Base-by-base conservation (phyloP, 2,888 invertebrate genomes). In the Hypselothyrea guttata region DNA sequence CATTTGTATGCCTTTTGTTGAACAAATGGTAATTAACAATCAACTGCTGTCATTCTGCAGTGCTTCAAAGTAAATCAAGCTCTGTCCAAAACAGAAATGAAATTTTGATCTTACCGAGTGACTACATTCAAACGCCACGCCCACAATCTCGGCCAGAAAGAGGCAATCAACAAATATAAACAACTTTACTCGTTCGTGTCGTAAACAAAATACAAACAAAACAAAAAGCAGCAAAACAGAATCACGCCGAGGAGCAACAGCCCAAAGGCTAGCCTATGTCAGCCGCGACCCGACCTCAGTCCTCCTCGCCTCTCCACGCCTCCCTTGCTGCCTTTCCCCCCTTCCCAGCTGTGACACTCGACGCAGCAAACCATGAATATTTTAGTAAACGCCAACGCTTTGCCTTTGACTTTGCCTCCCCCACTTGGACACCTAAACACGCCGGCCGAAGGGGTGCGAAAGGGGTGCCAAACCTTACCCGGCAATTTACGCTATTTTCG, bases 161-260 rank as follows among this genome's bases (percentile, higher is more conserved):
- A 22, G 22, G 82, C 84, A 78, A 78, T 78, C 77, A 78, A 68
- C 77, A 78, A 78, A 78, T 84, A 84, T 81, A 78, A 78, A 84
- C 84, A 84, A 78, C 75, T 82, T 82, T 71, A 61, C 64, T 77
- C 62, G 74, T 74, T 65, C 74, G 62, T 67, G 62, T 60, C 64
- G 64, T 68, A 74, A 77, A 67, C 82, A 81, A 84, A 71, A 58
- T 67, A 65, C 65, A 48, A 65, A 41, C 56, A 53, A 58, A 49
- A 54, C 40, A 56, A 55, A 42, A 38, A 57, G 49, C 41, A 53
- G 65, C 66, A 57, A 30, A 60, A 18, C 68, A 61, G n/a, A 12
- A 44, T 22, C 22, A 22, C 22, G 22, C 22, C 22, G 22, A 4
- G 5, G 22, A 22, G 13, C 28, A 48, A 42, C 35, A 52, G 68